Percentiles rank a stretch among this genome's conserved stretches.
phyloP scores from a whole-genome alignment of 1,140 invertebrate species.

The Drosophila lacertosa region DNA sequence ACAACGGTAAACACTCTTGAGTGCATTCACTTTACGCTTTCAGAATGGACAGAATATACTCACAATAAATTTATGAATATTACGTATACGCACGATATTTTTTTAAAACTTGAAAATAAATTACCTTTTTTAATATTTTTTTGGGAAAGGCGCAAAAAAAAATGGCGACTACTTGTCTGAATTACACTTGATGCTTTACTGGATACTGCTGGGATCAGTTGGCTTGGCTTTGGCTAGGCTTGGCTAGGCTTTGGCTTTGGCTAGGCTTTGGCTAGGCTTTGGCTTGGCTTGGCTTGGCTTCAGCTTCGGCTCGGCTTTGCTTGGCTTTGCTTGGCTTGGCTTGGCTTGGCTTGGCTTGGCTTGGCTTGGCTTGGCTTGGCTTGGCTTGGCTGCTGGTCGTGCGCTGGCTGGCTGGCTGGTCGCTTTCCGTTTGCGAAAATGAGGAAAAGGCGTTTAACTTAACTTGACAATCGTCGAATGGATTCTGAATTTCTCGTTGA shows the following conservation, averaged over 20 bases:
- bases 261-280: constrained; percentile 10
- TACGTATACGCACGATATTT: constrained; percentile 24
- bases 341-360: constrained; percentile 8
- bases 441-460: constrained; percentile 75
- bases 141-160: constrained; percentile 8
- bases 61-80: constrained; percentile 22
- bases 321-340: background rate
- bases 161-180: constrained; percentile 25
- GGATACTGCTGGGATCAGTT: constrained; percentile 4
- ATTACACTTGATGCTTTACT: constrained; percentile 2
- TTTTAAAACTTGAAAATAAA: background rate
- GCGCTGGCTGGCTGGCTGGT: constrained; percentile 37
- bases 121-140: background rate
- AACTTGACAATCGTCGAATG: constrained; percentile 80
- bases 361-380: constrained; percentile 27
- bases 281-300: constrained; percentile 6
- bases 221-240: constrained; percentile 1
- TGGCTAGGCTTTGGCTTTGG: background rate
- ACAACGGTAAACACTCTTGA: constrained; percentile 13
- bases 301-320: constrained; percentile 2
- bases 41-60: constrained; percentile 31
- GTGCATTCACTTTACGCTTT: constrained; percentile 7
- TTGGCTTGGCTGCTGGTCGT: constrained; percentile 41
- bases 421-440: constrained; percentile 67
- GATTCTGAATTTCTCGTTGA: constrained; percentile 82